phyloP scores from a whole-genome alignment of 1,140 invertebrate genomes.

The Pristionchus pacificus region DNA sequence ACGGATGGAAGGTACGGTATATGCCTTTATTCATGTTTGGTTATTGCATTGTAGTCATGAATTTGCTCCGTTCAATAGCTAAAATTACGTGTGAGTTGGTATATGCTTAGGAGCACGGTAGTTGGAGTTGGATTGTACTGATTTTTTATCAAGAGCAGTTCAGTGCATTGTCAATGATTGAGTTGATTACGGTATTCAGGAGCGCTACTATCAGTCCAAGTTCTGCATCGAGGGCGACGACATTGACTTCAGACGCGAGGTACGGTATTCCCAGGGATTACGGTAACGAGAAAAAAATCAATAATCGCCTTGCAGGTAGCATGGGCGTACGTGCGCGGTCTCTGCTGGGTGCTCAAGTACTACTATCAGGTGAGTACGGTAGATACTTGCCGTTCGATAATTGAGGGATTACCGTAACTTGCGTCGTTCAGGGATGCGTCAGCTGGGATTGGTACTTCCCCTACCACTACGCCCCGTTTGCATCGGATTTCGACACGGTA shows the following conservation, averaged over 20 bases:
- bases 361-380: slow-evolving; percentile 79
- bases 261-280: no score
- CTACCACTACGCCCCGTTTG: slow-evolving; percentile 99
- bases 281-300: no score
- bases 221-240: slow-evolving; percentile 81
- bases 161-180: not conserved
- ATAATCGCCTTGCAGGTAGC: slow-evolving; percentile 63
- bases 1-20: slow-evolving; percentile 76
- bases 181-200: slow-evolving; percentile 52
- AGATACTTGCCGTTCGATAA: no score
- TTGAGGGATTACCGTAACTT: no score
- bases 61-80: not conserved
- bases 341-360: slow-evolving; percentile 96
- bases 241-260: slow-evolving; percentile 76
- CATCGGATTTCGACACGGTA: slow-evolving; percentile 94
- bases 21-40: not conserved
- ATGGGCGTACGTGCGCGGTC: slow-evolving; percentile 84
- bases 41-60: not conserved
- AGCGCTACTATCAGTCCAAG: slow-evolving; percentile 92
- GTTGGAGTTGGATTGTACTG: no score
- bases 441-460: slow-evolving; percentile 99
- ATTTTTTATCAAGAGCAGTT: no score
- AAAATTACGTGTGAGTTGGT: no score
- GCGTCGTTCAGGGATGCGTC: slow-evolving; percentile 83
- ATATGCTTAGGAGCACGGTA: no score